Evolutionary conservation across 2,797 vertebrate genomes (phyloP).

Genomic region (Halcyon chelicuti): DNA sequence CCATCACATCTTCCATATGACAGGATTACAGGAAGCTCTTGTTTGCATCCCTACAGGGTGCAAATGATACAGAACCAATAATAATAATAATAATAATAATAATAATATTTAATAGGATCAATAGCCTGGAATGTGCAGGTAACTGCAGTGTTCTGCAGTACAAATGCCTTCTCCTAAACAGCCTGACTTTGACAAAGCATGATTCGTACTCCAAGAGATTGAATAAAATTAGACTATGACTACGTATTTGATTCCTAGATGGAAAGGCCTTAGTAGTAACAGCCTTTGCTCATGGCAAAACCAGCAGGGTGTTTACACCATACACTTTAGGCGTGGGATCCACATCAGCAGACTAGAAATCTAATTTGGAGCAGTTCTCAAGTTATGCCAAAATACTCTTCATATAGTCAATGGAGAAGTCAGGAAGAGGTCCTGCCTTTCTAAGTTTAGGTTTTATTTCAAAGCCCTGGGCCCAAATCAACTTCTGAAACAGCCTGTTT

Average conservation of each 20-base stretch:
- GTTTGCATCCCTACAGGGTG: neutral
- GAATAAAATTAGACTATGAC: neutral
- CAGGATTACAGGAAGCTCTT: neutral
- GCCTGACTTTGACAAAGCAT: neutral
- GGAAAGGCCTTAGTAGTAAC: neutral
- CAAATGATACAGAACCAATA: neutral
- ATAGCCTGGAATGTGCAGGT: neutral
- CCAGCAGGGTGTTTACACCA: neutral
- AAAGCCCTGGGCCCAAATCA: neutral
- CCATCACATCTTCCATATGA: neutral
- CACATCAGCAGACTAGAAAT: neutral
- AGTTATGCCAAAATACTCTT: neutral
- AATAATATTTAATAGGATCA: neutral
- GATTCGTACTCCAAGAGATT: fast-evolving
- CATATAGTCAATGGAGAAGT: neutral
- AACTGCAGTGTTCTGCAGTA: neutral
- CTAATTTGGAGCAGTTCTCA: neutral
- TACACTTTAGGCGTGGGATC: neutral
- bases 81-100: neutral
- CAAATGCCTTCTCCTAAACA: neutral
- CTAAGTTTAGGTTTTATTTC: neutral
- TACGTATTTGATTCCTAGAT: neutral
- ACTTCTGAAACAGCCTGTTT: neutral
- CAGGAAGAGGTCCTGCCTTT: neutral
- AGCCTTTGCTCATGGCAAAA: neutral